Base-by-base conservation (phyloP, 2,113 vertebrate species). In the Stomatorhinus ivindoensis region DNA sequence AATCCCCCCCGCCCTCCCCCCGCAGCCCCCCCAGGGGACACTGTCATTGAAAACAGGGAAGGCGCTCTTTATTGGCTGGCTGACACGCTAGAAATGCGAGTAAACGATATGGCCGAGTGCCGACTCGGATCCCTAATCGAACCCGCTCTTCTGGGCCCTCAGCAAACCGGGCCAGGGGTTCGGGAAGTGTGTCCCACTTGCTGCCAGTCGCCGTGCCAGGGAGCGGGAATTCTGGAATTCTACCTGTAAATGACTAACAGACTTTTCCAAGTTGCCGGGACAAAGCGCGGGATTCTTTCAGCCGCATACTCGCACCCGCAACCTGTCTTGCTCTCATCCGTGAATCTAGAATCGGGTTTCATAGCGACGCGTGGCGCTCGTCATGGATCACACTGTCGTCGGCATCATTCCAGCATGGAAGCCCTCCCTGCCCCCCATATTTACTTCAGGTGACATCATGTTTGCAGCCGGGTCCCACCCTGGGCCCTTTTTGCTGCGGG, bases 1-100 rank as follows among this genome's bases (percentile, higher is more conserved):
- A 94, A 94, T 93, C 94, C 92, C 93, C 13, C 91, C 19, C 47
- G 0, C 15, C 86, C 27, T 24, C 24, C 61, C 44, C 10, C n/a
- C 24, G 3, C 13, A 9, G 8, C 42, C 44, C 69, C 69, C 69
- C 27, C 88, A 50, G 61, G 55, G 61, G 24, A 76, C 15, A 24
- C 15, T 31, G 82, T 24, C 84, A 50, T 31, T 8, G 84, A 86
- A 50, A 27, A 86, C n/a, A 51, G 44, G 47, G n/a, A 21, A 13
- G 10, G 48, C 48, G 24, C 84, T 31, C 48, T 51, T 86, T 48
- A 27, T 50, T 86, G 83, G 48, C 84, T 46, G 44, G 47, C 48
- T 86, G 84, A 46, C 84, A 42, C 39, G 0, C 31, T 47, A 47
- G 19, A 84, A 84, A 84, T 84, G 42, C 42, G 19, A 47, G 39